Conservation (phyloP, 2,113 vertebrate genomes). For the Limnothrissa miodon region DNA sequence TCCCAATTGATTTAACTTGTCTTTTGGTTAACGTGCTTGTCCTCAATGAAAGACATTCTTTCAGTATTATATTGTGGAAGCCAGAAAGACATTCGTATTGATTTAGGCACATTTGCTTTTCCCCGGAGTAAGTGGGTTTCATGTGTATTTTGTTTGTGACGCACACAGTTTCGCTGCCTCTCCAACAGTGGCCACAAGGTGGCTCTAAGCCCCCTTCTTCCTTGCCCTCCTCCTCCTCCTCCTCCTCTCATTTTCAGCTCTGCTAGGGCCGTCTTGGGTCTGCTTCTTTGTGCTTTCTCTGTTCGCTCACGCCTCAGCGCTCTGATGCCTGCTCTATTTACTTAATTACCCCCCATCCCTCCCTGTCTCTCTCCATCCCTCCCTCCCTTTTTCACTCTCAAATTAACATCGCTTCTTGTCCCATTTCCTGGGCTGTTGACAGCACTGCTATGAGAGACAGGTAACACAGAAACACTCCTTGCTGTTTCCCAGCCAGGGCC, state of each 20-base stretch:
- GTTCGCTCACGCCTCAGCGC: background rate
- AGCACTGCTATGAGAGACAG: background rate
- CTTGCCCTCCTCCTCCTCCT: background rate
- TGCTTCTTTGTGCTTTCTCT: conserved; percentile 19
- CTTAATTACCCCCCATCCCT: background rate
- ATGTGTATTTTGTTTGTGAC: background rate
- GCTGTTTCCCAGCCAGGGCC: background rate
- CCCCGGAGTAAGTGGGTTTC: background rate
- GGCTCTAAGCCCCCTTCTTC: background rate
- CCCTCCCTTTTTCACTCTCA: background rate
- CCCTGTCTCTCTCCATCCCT: background rate
- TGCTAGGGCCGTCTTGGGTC: background rate
- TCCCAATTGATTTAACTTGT: background rate
- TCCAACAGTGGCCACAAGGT: background rate
- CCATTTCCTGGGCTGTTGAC: background rate
- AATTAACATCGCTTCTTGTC: background rate
- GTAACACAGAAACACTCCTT: background rate
- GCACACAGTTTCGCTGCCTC: background rate
- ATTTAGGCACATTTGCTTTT: conserved; percentile 5
- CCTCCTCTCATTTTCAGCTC: background rate
- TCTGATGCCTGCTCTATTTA: conserved; percentile 16
- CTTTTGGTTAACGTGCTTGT: background rate
- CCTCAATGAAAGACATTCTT: background rate
- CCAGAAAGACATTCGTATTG: conserved; percentile 13
- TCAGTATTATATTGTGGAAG: background rate